phyloP scores from a whole-genome alignment of 1,140 invertebrate species.

The Pseudomyrmex sp. region DNA sequence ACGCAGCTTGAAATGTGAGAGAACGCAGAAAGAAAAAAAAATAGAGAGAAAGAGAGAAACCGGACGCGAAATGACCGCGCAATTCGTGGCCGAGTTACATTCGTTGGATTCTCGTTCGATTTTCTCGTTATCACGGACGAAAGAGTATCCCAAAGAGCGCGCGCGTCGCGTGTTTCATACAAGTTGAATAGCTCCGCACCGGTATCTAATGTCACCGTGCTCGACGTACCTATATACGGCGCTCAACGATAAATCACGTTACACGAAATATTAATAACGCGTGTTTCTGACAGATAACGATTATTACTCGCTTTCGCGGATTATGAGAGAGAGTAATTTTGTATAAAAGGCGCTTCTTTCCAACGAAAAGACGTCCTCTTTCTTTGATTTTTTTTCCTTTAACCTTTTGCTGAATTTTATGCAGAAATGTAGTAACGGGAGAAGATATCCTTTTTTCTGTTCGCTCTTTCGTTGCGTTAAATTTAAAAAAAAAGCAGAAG shows the following conservation, averaged over 20 bases:
- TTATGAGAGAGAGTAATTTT: background rate
- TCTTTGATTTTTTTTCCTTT: background rate
- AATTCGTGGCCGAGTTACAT: conserved; percentile 56
- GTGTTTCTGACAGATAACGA: background rate
- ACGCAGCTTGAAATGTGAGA: too few species aligned
- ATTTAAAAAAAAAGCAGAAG: too few species aligned
- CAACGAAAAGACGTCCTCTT: background rate
- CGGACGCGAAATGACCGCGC: background rate
- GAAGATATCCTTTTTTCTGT: background rate
- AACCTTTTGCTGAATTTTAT: background rate
- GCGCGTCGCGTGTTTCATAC: background rate
- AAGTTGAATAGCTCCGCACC: background rate
- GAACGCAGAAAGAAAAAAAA: too few species aligned
- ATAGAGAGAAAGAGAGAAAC: background rate
- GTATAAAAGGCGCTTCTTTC: background rate
- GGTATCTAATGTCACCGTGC: background rate
- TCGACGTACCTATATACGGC: background rate
- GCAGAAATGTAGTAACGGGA: background rate
- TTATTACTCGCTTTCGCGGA: background rate
- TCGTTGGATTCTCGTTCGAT: conserved; percentile 57
- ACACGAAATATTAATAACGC: background rate
- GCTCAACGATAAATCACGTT: conserved; percentile 20
- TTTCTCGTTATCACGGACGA: conserved; percentile 53
- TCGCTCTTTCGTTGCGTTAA: background rate
- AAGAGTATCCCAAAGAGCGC: background rate